A percentile compares a stretch with the other conserved stretches of the same genome.
Evolutionary conservation across 2,113 vertebrate genomes (phyloP).

Genomic region (Pteronura brasiliensis): DNA sequence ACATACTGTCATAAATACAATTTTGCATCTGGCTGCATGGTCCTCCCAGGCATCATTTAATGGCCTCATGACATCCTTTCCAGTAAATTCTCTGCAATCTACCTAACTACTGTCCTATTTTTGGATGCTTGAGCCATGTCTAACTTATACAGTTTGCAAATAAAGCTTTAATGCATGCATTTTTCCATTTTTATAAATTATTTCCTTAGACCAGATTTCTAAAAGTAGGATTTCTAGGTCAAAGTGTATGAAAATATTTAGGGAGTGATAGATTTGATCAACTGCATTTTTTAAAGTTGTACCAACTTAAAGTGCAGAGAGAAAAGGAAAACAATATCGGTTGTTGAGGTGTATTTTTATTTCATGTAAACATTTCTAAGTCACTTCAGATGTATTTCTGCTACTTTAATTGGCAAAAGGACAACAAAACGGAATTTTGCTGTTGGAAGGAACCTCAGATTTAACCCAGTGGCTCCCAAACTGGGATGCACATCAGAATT

Average conservation of each 20-base stretch:
- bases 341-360: not conserved
- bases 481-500: not conserved
- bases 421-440: not conserved
- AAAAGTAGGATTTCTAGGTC: constrained; percentile 28
- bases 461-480: not conserved
- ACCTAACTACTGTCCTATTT: not conserved
- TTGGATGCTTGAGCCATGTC: not conserved
- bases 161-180: not conserved
- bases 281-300: not conserved
- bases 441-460: not conserved
- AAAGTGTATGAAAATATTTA: not conserved
- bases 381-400: constrained; percentile 14
- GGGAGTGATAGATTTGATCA: not conserved
- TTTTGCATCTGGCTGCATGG: not conserved
- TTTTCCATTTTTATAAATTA: not conserved
- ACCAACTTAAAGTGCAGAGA: not conserved
- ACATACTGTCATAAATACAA: not conserved
- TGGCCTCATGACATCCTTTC: not conserved
- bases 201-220: constrained; percentile 13
- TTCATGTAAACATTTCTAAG: not conserved
- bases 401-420: not conserved
- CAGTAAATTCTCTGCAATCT: not conserved
- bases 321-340: not conserved
- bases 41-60: not conserved
- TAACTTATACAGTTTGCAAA: not conserved